These are phyloP conservation scores for Macrophya alboannulata DNA, from an alignment of 2,888 invertebrate species.

Conservation along the genomic window DNA sequence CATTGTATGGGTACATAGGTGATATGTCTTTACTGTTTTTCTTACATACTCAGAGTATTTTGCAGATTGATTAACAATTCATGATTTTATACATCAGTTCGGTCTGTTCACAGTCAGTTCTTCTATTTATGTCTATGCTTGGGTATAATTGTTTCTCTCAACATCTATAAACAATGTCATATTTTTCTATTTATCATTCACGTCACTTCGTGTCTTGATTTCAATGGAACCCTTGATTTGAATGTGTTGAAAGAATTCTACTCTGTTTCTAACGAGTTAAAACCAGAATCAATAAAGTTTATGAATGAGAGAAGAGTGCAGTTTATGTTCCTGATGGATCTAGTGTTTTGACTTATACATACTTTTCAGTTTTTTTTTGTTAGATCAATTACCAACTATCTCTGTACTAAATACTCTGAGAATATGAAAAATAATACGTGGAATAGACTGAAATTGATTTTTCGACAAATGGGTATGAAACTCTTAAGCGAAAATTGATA, in stretches of 20 bases:
- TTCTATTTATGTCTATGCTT: background rate
- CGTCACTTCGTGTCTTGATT: background rate
- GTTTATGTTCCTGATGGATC: background rate
- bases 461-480: conserved; percentile 28
- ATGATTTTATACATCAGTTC: background rate
- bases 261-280: too few relatives aligned
- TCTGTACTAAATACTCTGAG: conserved; percentile 26
- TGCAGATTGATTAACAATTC: background rate
- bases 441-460: background rate
- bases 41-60: background rate
- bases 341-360: background rate
- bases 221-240: background rate
- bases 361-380: background rate
- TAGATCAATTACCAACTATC: background rate
- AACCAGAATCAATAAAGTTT: background rate
- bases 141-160: background rate
- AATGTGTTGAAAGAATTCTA: background rate
- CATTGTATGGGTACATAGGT: conserved; percentile 74
- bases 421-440: background rate
- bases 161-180: background rate
- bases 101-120: background rate
- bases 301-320: background rate
- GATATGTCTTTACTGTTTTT: conserved; percentile 60
- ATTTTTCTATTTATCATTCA: background rate
- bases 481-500: conserved; percentile 2